Conservation (phyloP, 2,797 vertebrate genomes). For the Diplodus sargus region DNA sequence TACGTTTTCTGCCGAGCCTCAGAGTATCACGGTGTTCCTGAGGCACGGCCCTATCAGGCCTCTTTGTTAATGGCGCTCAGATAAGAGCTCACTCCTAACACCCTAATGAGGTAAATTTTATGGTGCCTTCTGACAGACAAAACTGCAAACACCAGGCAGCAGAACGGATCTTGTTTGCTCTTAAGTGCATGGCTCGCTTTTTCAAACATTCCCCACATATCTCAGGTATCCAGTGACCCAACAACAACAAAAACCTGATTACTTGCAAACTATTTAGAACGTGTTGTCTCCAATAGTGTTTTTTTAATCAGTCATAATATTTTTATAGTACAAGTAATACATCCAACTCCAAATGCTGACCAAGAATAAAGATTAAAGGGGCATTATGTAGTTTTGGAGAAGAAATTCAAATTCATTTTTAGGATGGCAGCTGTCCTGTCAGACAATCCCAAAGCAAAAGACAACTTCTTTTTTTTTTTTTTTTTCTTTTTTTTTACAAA, state of each 20-base stretch:
- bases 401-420: no score
- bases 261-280: neutral
- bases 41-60: conserved; percentile 15
- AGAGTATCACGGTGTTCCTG: conserved; percentile 22
- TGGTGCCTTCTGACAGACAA: conserved; percentile 46
- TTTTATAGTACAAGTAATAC: no score
- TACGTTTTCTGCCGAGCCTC: conserved; percentile 30
- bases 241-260: neutral
- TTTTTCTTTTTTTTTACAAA: no score
- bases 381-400: no score
- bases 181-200: neutral
- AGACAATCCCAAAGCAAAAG: no score
- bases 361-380: no score
- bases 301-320: no score
- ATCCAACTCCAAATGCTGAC: no score
- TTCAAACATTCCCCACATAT: conserved; percentile 5
- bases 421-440: no score
- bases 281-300: no score
- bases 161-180: conserved; percentile 19
- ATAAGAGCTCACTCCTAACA: conserved; percentile 32
- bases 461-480: no score
- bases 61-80: conserved; percentile 36
- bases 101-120: conserved; percentile 40
- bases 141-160: conserved; percentile 54
- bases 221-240: neutral